phyloP scores from a whole-genome alignment of 2,888 invertebrate species.

The Acleris holmiana region DNA sequence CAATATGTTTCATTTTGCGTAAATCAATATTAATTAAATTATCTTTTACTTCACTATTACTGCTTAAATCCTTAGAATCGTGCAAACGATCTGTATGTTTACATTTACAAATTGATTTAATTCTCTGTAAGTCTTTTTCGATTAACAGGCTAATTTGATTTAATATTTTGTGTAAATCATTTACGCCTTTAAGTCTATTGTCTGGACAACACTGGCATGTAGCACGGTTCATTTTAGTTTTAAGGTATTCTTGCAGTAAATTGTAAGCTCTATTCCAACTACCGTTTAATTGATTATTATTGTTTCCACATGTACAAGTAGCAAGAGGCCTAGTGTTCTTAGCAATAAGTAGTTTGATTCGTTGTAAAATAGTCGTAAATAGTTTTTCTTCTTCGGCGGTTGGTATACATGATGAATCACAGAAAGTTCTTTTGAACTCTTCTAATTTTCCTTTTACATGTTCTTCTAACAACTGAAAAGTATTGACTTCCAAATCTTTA shows the following conservation, averaged over 20 bases:
- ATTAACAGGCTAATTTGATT: conserved; percentile 66
- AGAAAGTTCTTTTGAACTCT: conserved; percentile 55
- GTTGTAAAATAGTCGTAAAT: conserved; percentile 57
- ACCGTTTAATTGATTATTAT: conserved; percentile 46
- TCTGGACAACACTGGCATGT: conserved; percentile 59
- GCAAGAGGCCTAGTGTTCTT: conserved; percentile 55
- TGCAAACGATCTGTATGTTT: conserved; percentile 41
- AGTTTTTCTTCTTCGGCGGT: conserved; percentile 61
- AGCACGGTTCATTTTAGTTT: conserved; percentile 69
- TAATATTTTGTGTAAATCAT: conserved; percentile 57
- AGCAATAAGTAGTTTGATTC: conserved; percentile 66
- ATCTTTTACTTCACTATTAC: too few relatives aligned
- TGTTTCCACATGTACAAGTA: conserved; percentile 55
- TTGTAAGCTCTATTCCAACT: conserved; percentile 72
- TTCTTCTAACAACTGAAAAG: conserved; percentile 68
- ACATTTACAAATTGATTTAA: conserved; percentile 60
- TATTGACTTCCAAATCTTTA: conserved; percentile 69
- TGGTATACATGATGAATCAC: conserved; percentile 55
- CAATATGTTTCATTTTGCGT: too few relatives aligned
- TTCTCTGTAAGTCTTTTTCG: conserved; percentile 69
- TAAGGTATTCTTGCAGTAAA: conserved; percentile 74
- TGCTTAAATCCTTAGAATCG: too few relatives aligned
- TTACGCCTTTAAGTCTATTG: conserved; percentile 47
- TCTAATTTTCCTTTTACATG: conserved; percentile 65
- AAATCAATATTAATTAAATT: too few relatives aligned